Evolutionary conservation across 1,140 invertebrate species (phyloP).

Genomic region (Saccostrea glomerata): DNA sequence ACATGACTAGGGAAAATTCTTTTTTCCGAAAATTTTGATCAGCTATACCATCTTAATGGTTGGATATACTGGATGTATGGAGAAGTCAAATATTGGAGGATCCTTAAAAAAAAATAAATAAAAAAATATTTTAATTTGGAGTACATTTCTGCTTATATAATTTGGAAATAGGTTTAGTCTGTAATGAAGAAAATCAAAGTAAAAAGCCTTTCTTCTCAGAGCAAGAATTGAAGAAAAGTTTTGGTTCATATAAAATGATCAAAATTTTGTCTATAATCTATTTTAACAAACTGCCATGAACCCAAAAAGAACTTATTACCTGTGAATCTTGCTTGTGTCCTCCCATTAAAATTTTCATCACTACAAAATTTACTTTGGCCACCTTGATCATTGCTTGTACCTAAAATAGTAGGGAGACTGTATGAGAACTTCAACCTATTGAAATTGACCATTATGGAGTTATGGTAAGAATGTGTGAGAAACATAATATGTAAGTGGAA

Average conservation of each 20-base stretch:
- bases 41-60: slow-evolving; percentile 84
- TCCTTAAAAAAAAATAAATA: slow-evolving; percentile 78
- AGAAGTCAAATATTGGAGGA: slow-evolving; percentile 94
- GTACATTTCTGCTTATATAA: background rate
- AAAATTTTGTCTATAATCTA: background rate
- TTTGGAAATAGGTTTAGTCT: no score
- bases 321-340: slow-evolving; percentile 92
- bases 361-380: slow-evolving; percentile 96
- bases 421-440: background rate
- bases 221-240: no score
- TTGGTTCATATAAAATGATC: no score
- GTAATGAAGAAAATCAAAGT: no score
- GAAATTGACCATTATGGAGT: no score
- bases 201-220: no score
- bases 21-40: background rate
- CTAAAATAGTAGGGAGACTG: slow-evolving; percentile 81
- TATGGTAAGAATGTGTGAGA: no score
- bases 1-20: background rate
- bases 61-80: slow-evolving; percentile 92
- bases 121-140: background rate
- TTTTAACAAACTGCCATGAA: background rate
- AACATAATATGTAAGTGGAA: no score
- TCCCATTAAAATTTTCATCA: slow-evolving; percentile 92
- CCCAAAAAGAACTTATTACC: slow-evolving; percentile 64
- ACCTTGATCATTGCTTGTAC: slow-evolving; percentile 90